Conservation (phyloP, 2,888 invertebrate genomes). For the Hirtodrosophila confusa region DNA sequence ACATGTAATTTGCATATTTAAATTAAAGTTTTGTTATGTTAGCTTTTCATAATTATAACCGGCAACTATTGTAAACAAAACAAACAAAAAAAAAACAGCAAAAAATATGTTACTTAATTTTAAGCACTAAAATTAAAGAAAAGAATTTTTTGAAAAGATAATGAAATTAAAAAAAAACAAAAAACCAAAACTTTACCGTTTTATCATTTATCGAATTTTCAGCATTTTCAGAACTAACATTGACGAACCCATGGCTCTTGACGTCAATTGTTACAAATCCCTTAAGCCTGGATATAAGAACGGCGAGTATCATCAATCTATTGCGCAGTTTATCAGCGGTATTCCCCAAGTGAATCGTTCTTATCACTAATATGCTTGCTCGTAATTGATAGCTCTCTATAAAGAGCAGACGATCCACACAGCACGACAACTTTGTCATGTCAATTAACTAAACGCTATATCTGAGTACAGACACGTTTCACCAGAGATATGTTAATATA, state of each 20-base stretch:
- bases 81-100: constrained; percentile 15
- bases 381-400: neutral
- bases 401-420: constrained; percentile 4
- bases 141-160: constrained; percentile 53
- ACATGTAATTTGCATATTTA: constrained; percentile 55
- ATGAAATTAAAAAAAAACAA: constrained; percentile 19
- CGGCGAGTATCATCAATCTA: constrained; percentile 15
- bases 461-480: constrained; percentile 20
- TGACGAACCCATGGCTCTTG: constrained; percentile 16
- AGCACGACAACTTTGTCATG: constrained; percentile 15
- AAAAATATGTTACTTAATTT: constrained; percentile 65
- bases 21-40: constrained; percentile 77
- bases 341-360: constrained; percentile 47
- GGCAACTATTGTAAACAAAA: constrained; percentile 24
- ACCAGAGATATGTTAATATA: constrained; percentile 48
- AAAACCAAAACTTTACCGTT: constrained; percentile 21
- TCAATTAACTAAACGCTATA: constrained; percentile 35
- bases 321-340: constrained; percentile 30
- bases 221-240: constrained; percentile 26
- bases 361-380: constrained; percentile 34
- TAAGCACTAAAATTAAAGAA: constrained; percentile 52
- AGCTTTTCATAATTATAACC: constrained; percentile 60
- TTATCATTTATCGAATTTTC: constrained; percentile 41
- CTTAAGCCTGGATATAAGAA: constrained; percentile 9
- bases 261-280: constrained; percentile 43